Evolutionary conservation across 2,113 vertebrate genomes (phyloP).

Genomic region (Cavia porcellus): DNA sequence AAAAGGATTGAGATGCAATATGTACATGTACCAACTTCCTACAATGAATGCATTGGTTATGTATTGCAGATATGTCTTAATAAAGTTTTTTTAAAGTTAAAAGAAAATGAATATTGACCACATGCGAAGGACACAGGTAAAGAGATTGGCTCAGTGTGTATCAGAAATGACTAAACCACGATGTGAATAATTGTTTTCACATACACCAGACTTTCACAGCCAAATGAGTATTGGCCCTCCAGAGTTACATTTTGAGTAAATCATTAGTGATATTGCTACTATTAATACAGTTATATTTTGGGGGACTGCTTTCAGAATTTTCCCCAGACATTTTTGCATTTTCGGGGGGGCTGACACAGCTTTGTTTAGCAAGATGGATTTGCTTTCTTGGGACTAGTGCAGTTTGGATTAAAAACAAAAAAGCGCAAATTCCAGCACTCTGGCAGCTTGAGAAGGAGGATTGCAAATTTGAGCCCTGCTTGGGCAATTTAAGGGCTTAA

Average conservation of each 20-base stretch:
- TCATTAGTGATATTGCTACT: slow-evolving; percentile 31
- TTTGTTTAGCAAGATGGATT: slow-evolving; percentile 6
- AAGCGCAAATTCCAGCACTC: not conserved
- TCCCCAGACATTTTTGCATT: not conserved
- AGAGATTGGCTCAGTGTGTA: slow-evolving; percentile 44
- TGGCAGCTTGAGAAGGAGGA: not conserved
- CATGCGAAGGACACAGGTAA: not conserved
- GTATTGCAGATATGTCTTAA: not conserved
- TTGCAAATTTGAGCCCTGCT: not conserved
- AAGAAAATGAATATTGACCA: not conserved
- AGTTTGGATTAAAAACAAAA: slow-evolving; percentile 16
- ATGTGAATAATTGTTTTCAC: slow-evolving; percentile 10
- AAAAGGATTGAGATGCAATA: not conserved
- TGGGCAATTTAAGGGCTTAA: not conserved
- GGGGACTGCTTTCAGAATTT: slow-evolving; percentile 42
- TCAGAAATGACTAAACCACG: not conserved
- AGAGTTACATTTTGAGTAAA: slow-evolving; percentile 44
- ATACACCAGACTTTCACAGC: not conserved
- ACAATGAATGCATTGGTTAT: not conserved
- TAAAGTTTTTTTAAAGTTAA: not conserved
- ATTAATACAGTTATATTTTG: not conserved
- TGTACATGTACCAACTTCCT: not conserved
- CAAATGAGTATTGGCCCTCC: slow-evolving; percentile 13
- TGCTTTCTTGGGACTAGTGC: not conserved
- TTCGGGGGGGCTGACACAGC: not conserved